Evolutionary conservation across 2,888 invertebrate genomes (phyloP), one percentile per base, ranked within the genome.

Genomic region (Anorthoa munda): DNA sequence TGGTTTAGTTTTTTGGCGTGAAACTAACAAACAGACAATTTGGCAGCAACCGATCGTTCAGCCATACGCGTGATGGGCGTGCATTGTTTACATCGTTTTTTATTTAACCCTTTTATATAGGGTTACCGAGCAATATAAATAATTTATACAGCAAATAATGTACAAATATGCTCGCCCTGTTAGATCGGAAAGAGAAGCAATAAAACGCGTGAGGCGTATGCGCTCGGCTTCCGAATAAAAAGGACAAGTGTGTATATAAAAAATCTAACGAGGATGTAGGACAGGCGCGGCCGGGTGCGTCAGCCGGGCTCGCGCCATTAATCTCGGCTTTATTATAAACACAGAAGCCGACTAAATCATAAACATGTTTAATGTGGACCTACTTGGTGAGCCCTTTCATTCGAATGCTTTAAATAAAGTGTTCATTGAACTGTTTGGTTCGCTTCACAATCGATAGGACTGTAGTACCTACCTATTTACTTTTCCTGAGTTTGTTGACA

Each of bases 311-410:
- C 90, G 86, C 85, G 85, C 90, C 94, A 95, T 95, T 94, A 94
- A 95, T 95, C 93, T 92, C 89, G 81, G 90, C 91, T 94, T 94
- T 95, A 95, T 94, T 95, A 94, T 95, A 95, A 95, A 95, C 94
- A 94, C 90, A 90, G 92, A 86, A 90, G 90, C 91, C 83, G 90
- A 90, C 92, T 93, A 91, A 94, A 95, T 95, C 94, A 94, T 95
- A 95, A 95, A 94, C 94, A 93, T 91, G 88, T 90, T 93, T 93
- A 92, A 92, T 90, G 89, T 79, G 81, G 70, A 78, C 78, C 74
- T 86, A 87, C 89, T 90, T 86, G 75, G 70, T 71, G 77, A 87
- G 87, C 87, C 87, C 86, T 89, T 90, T 88, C 88, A 85, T 90
- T 89, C 82, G 83, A 88, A 86, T 81, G 87, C 87, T 89, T 89